These are phyloP conservation scores for Nothoprocta pentlandii DNA, from an alignment of 2,113 vertebrate species.

Conservation along the genomic window DNA sequence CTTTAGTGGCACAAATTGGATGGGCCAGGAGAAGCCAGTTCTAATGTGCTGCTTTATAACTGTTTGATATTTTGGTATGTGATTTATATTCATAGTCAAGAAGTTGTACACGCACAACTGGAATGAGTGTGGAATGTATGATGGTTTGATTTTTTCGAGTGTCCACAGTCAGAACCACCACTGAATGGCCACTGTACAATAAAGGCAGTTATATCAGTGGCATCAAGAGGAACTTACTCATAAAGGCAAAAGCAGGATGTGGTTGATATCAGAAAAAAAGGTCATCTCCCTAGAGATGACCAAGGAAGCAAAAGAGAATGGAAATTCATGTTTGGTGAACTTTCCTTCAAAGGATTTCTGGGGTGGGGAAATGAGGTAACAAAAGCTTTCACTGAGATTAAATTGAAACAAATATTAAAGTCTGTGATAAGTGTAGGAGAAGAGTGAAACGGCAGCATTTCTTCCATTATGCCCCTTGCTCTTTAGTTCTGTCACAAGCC, in stretches of 20 bases:
- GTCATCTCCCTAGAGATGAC: constrained; percentile 12
- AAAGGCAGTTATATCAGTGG: background rate
- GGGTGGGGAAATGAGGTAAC: background rate
- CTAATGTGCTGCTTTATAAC: background rate
- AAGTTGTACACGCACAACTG: background rate
- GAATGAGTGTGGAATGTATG: background rate
- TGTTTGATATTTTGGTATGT: background rate
- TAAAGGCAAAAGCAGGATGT: background rate
- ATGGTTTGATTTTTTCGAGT: constrained; percentile 14
- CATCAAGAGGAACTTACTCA: background rate
- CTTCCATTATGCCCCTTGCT: background rate
- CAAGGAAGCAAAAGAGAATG: background rate
- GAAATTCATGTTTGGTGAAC: constrained; percentile 12
- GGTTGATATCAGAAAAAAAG: background rate
- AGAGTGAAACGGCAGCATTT: background rate
- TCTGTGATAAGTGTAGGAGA: background rate
- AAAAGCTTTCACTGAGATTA: constrained; percentile 43
- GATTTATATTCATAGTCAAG: background rate
- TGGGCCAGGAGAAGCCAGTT: background rate
- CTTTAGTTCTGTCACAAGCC: background rate
- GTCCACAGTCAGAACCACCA: background rate
- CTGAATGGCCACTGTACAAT: background rate
- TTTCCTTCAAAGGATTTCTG: constrained; percentile 23
- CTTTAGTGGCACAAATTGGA: background rate
- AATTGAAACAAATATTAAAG: constrained; percentile 18